Percentiles rank a stretch among this genome's conserved stretches.
These are phyloP conservation scores for Drosophila ironensis DNA, from an alignment of 1,140 invertebrate genomes.

Conservation along the genomic window DNA sequence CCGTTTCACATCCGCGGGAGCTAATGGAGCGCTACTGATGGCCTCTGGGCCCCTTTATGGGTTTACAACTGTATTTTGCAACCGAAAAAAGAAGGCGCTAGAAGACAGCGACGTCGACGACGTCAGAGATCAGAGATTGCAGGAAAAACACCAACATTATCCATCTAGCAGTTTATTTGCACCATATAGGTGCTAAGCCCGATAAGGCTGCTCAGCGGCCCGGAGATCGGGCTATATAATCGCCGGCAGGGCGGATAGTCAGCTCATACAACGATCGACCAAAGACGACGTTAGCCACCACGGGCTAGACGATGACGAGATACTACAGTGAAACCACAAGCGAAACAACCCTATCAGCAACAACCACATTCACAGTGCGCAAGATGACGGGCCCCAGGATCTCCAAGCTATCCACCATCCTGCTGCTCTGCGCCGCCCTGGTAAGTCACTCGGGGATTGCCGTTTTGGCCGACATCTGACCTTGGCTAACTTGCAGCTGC, in stretches of 20 bases:
- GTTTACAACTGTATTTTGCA: conserved; percentile 75
- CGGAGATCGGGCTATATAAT: conserved; percentile 54
- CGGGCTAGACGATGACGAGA: conserved; percentile 57
- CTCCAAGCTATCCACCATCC: conserved; percentile 35
- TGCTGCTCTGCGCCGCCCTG: conserved; percentile 54
- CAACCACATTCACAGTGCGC: conserved; percentile 27
- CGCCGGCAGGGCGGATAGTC: conserved; percentile 10
- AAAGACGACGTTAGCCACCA: conserved; percentile 69
- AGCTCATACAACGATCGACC: conserved; percentile 74
- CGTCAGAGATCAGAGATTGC: conserved; percentile 35
- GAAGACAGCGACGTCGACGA: not conserved
- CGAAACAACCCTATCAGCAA: conserved; percentile 23
- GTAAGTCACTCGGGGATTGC: conserved; percentile 29
- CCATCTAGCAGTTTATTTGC: conserved; percentile 57
- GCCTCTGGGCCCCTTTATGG: conserved; percentile 41
- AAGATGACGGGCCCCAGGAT: conserved; percentile 27
- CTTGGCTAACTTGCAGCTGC: conserved; percentile 47
- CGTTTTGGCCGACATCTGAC: conserved; percentile 27
- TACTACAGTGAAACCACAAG: not conserved
- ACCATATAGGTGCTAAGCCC: conserved; percentile 48
- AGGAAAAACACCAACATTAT: too few species aligned
- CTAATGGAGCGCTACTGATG: conserved; percentile 7
- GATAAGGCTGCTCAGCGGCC: conserved; percentile 60
- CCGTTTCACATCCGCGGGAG: conserved; percentile 68
- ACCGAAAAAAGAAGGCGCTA: not conserved